Evolutionary conservation across 2,888 invertebrate species (phyloP), one percentile per base, ranked within the genome.

Genomic region (Aspidiotus destructor): DNA sequence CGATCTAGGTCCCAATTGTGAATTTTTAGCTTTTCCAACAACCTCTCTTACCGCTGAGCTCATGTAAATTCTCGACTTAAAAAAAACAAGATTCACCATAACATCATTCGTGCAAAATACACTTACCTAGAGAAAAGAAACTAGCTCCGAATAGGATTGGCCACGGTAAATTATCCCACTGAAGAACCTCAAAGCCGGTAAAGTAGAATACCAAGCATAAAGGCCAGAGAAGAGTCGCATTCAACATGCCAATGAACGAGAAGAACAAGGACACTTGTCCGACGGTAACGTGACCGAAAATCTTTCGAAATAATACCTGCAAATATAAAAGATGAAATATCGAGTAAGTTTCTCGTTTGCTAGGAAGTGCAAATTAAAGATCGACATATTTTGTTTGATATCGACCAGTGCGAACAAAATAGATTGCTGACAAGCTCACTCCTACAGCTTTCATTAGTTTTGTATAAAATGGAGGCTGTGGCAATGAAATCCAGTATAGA

Each of bases 251-350:
- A 74, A 97, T 84, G 42, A 92, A 84, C 0, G 93, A 89, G 80
- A 96, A 94, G 79, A 96, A 94, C 73, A 97, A 80, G 2, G 96
- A 92, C 68, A 94, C 87, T 80, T 95, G 93, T 7, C 92, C 94
- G 70, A 89, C 87, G 70, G 89, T 91, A 71, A 94, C 92, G 75
- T 93, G 92, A 13, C 95, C 95, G 80, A 96, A 88, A 73, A 94
- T 87, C 80, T 92, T 92, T 76, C 92, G 89, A 80, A 95, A 95
- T 76, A 94, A 83, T 74, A 97, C 95, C 92, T 95, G 76, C 53
- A 73, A 73, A 28, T 15, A 9, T 15, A 9, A 48, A 54, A 40
- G 48, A 48, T n/a, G 58, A 62, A 60, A 60, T 28, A 28, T 28
- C 1, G 16, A 40, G 8, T 10, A 63, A 17, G 10, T 15, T 28